Evolutionary conservation across 2,888 invertebrate genomes (phyloP).

Genomic region (Perdita meconis): DNA sequence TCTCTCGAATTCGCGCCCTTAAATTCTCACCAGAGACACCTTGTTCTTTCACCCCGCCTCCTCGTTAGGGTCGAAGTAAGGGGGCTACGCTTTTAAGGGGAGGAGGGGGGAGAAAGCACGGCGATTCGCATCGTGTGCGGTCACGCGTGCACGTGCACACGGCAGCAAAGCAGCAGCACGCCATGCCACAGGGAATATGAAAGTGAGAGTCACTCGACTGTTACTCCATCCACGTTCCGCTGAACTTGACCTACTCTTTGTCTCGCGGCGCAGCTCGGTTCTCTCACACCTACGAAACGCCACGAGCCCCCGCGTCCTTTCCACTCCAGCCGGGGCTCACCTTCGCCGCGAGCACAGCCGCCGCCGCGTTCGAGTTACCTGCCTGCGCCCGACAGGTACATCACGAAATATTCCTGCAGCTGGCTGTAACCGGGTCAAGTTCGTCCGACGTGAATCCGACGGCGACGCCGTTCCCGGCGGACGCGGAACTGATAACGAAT

Average conservation of each 20-base stretch:
- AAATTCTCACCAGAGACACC: neutral
- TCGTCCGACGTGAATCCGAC: conserved; percentile 38
- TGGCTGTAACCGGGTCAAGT: conserved; percentile 64
- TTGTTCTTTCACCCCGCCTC: neutral
- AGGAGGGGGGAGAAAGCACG: conserved; percentile 10
- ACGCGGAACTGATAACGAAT: conserved; percentile 58
- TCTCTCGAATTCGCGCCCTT: too few relatives aligned
- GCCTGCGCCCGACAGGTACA: conserved; percentile 57
- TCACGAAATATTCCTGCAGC: conserved; percentile 53
- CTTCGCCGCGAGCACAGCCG: conserved; percentile 40
- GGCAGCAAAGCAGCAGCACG: conserved; percentile 19
- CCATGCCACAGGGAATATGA: conserved; percentile 63
- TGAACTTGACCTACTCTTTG: conserved; percentile 79
- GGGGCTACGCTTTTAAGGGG: neutral
- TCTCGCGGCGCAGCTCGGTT: conserved; percentile 50
- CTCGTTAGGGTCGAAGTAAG: neutral
- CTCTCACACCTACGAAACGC: conserved; percentile 37
- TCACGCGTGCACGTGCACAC: conserved; percentile 54
- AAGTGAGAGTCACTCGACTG: conserved; percentile 69
- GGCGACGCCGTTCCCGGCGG: conserved; percentile 29
- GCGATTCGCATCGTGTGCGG: conserved; percentile 38
- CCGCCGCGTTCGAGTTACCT: conserved; percentile 58
- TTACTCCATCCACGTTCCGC: conserved; percentile 72
- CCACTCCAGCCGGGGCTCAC: conserved; percentile 26
- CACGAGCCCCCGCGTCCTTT: conserved; percentile 31